Conservation (phyloP, 2,113 vertebrate species). For the Ia io region DNA sequence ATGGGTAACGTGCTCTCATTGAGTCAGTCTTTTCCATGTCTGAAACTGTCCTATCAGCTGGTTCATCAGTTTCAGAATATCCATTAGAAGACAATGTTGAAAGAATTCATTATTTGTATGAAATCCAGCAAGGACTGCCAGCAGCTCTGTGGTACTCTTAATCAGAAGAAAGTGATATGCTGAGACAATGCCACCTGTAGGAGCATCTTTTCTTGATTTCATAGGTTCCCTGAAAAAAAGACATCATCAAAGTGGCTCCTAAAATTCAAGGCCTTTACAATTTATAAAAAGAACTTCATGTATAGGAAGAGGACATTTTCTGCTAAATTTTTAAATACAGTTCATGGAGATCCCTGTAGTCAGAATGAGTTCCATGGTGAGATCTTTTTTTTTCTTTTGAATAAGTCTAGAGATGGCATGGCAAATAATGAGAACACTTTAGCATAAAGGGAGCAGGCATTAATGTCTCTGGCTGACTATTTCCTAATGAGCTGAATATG, state of each 20-base stretch:
- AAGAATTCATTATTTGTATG: neutral
- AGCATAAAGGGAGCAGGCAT: conserved; percentile 69
- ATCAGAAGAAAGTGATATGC: neutral
- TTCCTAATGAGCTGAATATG: conserved; percentile 74
- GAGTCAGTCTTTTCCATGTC: neutral
- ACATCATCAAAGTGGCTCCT: conserved; percentile 55
- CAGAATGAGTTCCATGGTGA: conserved; percentile 74
- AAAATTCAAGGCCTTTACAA: conserved; percentile 57
- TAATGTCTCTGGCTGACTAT: conserved; percentile 73
- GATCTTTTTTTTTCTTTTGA: conserved; percentile 71
- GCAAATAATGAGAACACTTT: conserved; percentile 79
- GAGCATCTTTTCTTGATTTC: conserved; percentile 28
- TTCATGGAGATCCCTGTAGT: conserved; percentile 64
- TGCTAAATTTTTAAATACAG: conserved; percentile 61
- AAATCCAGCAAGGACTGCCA: neutral
- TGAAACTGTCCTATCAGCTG: neutral
- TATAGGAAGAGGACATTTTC: conserved; percentile 41
- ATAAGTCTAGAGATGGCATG: conserved; percentile 65
- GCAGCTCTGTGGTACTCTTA: neutral
- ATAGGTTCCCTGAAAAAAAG: conserved; percentile 27
- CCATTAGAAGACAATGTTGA: neutral
- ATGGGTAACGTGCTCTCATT: neutral
- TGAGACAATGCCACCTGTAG: neutral
- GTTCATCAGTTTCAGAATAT: neutral
- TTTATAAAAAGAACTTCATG: conserved; percentile 52